Base-by-base conservation (phyloP, 2,888 invertebrate genomes). In the Rhodophaea formosa region DNA sequence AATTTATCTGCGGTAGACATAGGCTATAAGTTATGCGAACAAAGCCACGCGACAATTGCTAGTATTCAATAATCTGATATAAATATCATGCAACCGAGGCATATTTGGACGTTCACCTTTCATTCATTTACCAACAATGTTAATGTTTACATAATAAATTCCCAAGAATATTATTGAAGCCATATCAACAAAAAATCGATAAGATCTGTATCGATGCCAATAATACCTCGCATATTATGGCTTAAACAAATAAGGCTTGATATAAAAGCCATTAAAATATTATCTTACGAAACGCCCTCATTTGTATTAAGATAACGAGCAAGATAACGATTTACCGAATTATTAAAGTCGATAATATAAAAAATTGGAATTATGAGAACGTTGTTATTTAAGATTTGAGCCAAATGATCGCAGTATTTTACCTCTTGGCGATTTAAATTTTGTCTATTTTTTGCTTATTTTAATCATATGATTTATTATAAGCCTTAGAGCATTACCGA, bases 211-310 rank as follows among this genome's bases (percentile, higher is more conserved):
- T 45, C 17, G 45, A 35, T 55, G 23, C 29, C 29, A 53, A 53
- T 53, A 53, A 53, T 44, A n/a, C 35, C 12, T 32, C 39, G 10
- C 15, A 8, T 16, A 15, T 53, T 23, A 43, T 16, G 53, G 43
- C 44, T 53, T 53, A 53, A 53, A 53, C 53, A 53, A 53, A 53
- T 44, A 44, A 44, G 53, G 53, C 30, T 7, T 44, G 30, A 30
- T 44, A 53, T 44, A 44, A 44, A 43, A 44, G 15, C 43, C n/a
- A 53, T 53, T 53, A 53, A 53, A 35, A 46, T 46, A 32, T 55
- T 49, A 8, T 29, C 17, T 55, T 35, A 46, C 17, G 32, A 46
- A 55, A 35, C 46, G 14, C 16, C 55, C 35, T 55, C 46, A 17
- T 55, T 53, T 23, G 29, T 53, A 53, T 29, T 42, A 53, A 53